Evolutionary conservation across 23 tunicate species (phyloP), one percentile per base, ranked within the genome.

Genomic region (Phallusia fumigata): DNA sequence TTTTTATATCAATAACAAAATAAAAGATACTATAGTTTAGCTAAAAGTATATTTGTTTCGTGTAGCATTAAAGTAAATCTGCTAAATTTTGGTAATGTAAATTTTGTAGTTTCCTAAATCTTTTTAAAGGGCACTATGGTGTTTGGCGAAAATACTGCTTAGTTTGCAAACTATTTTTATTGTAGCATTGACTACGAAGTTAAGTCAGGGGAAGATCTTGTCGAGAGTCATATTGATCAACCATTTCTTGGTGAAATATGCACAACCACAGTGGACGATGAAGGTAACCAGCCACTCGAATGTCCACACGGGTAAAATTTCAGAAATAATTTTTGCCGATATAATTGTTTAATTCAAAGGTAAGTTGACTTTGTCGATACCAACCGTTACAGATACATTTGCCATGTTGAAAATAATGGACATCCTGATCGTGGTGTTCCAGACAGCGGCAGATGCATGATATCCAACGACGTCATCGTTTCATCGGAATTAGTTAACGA

Each of bases 241-340:
- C 16, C 47, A 77, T 22, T 36, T 40, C 26, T 77, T 5, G 89
- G 83, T 3, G 89, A 86, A 65, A 35, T 65, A 36, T 86, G 89
- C 73, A 58, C 89, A 26, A 86, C 89, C 31, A 86, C 89, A 8
- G 35, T 73, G 1, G 84, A 79, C n/a, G 28, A 36, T 2, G 89
- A 86, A 24, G 89, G 83, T 0, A 82, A 79, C 52, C 36, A 32
- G 19, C 65, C 77, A 28, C 32, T 86, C 65, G 79, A 79, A 30
- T 86, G 89, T 65, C 89, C 89, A 51, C 89, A 86, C 35, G 84
- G 84, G 89, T 86, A 85, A 13, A n/a, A n/a, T n/a, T n/a, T n/a
- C n/a, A n/a, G n/a, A n/a, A n/a, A n/a, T n/a, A n/a, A n/a, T n/a
- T n/a, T n/a, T n/a, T n/a, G n/a, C n/a, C n/a, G n/a, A n/a, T n/a